Evolutionary conservation across 2,113 vertebrate species (phyloP).

Genomic region (Chionomys nivalis): DNA sequence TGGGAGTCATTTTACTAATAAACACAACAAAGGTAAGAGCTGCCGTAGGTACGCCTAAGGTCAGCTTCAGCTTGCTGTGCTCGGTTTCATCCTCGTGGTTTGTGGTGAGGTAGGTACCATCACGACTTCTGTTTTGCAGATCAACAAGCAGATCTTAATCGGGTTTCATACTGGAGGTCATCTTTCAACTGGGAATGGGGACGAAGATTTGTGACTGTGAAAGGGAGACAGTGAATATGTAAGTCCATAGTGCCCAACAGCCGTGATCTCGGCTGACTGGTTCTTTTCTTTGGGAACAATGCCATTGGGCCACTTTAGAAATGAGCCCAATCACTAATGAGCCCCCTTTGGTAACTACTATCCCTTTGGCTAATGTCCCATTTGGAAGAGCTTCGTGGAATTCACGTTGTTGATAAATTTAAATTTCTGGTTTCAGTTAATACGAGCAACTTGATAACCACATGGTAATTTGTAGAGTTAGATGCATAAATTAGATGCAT

Average conservation of each 20-base stretch:
- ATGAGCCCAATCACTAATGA: conserved; percentile 37
- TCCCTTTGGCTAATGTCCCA: not conserved
- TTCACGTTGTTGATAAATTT: conserved; percentile 33
- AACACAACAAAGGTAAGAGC: not conserved
- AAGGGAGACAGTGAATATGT: not conserved
- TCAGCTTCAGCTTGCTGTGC: not conserved
- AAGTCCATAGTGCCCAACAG: not conserved
- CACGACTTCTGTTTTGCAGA: not conserved
- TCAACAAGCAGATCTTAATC: not conserved
- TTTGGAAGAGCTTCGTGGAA: conserved; percentile 50
- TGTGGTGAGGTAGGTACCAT: not conserved
- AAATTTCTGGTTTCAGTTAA: conserved; percentile 34
- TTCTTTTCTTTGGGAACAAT: conserved; percentile 31
- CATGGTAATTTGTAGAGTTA: not conserved
- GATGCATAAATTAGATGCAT: conserved; percentile 3
- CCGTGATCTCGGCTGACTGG: not conserved
- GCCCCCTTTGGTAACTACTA: conserved; percentile 39
- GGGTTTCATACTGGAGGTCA: not conserved
- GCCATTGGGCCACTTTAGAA: conserved; percentile 54
- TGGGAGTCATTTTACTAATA: not conserved
- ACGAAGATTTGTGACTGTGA: not conserved
- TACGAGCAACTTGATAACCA: not conserved
- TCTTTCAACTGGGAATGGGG: not conserved
- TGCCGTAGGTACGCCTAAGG: not conserved
- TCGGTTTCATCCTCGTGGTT: not conserved